Base-by-base conservation (phyloP, 2,888 invertebrate genomes). In the Labia minor region DNA sequence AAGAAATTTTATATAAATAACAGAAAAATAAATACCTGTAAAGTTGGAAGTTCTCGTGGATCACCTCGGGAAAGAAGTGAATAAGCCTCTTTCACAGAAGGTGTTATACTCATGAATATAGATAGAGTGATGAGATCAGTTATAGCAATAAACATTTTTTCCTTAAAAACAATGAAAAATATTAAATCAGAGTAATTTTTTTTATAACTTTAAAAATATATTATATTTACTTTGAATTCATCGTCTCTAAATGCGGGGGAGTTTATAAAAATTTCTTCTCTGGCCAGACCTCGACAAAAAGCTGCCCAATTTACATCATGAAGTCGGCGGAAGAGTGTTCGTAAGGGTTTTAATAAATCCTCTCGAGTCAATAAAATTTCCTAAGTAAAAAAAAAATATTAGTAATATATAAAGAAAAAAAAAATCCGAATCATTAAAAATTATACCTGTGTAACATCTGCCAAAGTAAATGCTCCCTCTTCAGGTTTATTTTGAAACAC, bases 401-500 rank as follows among this genome's bases (percentile, higher is more conserved):
- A 21, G 6, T 37, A 66, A 61, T 8, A 19, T 21, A 62, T 18
- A 20, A n/a, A 11, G 18, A 19, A 61, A 19, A 49, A 20, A n/a
- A 2, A 11, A 20, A 65, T 4, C 16, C 16, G 3, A 19, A 65
- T 49, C 1, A 61, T 61, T 18, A 49, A 49, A 49, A 18, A 8
- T 64, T 8, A 49, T 75, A 85, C 85, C 80, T 83, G 80, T 73
- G 88, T 92, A 19, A 92, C 91, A 75, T 91, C 90, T 0, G 92
- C 92, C 74, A 94, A 84, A 70, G 90, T 85, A 65, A 85, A 86
- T 0, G 95, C 90, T 64, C 95, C 89, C 62, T 85, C 82, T 71
- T 91, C 90, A 1, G 92, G 88, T 69, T 89, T 85, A 20, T 89
- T 87, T 78, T 91, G 90, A 75, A 96, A 91, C 78, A 96, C 88